phyloP scores from a whole-genome alignment of 2,888 invertebrate genomes.

The Asteroscopus sphinx region DNA sequence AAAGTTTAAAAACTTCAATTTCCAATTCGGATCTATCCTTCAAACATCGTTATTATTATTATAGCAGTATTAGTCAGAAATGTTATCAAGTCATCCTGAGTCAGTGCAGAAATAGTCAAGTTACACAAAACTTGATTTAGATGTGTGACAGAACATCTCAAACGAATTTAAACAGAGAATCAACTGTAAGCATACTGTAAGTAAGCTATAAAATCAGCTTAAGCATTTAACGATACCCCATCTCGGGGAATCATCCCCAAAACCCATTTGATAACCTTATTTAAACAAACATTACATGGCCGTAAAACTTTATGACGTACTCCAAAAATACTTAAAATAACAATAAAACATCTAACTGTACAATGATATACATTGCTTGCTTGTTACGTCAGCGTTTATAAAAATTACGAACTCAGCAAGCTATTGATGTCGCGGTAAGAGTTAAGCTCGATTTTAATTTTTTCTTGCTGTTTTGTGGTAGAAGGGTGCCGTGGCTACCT shows the following conservation, averaged over 20 bases:
- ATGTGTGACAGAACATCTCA: conserved; percentile 18
- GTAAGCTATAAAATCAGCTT: conserved; percentile 52
- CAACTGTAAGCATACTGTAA: conserved; percentile 32
- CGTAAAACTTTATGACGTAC: conserved; percentile 52
- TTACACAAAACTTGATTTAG: not conserved
- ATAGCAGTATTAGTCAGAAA: no score
- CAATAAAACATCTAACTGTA: conserved; percentile 37
- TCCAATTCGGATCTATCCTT: no score
- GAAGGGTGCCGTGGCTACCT: conserved; percentile 35
- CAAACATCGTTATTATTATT: no score
- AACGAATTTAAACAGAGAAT: conserved; percentile 16
- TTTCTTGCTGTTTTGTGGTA: conserved; percentile 18
- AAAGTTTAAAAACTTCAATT: no score
- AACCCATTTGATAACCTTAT: conserved; percentile 58
- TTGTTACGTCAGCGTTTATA: not conserved
- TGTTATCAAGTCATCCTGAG: no score
- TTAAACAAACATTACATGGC: conserved; percentile 58
- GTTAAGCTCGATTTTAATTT: conserved; percentile 21
- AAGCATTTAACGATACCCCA: conserved; percentile 53
- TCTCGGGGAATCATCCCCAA: conserved; percentile 50
- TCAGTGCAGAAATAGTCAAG: no score
- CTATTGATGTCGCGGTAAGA: not conserved
- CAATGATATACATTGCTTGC: conserved; percentile 22
- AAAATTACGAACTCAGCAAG: conserved; percentile 1
- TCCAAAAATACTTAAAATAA: conserved; percentile 49